Evolutionary conservation across 1,140 invertebrate species (phyloP).

Genomic region (Macrobrachium rosenbergii): DNA sequence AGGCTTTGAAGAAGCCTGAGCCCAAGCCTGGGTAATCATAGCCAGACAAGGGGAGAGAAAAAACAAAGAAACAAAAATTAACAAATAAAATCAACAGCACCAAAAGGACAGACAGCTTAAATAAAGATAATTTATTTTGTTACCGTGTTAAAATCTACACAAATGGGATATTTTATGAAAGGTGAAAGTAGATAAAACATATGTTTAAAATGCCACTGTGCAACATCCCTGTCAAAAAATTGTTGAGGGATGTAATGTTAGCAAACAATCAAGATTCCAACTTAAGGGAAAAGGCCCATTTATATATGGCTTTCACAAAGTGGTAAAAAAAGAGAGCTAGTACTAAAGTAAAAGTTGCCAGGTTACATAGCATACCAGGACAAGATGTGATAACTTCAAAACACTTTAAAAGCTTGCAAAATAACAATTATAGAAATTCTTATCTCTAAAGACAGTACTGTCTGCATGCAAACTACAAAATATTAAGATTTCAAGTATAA

Average conservation of each 20-base stretch:
- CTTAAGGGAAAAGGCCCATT: constrained; percentile 31
- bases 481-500: too few species aligned
- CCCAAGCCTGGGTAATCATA: constrained; percentile 40
- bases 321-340: not conserved
- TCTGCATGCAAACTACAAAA: too few species aligned
- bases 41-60: constrained; percentile 51
- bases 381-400: not conserved
- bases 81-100: constrained; percentile 54
- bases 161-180: constrained; percentile 23
- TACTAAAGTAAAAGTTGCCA: constrained; percentile 10
- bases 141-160: constrained; percentile 50
- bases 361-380: not conserved
- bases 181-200: not conserved
- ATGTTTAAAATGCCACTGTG: not conserved
- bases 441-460: too few species aligned
- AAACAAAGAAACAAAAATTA: constrained; percentile 51
- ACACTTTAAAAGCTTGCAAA: too few species aligned
- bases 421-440: too few species aligned
- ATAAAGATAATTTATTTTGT: constrained; percentile 9
- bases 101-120: constrained; percentile 25
- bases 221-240: not conserved
- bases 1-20: constrained; percentile 65
- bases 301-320: constrained; percentile 46
- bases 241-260: not conserved
- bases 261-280: not conserved